Evolutionary conservation across 1,140 invertebrate genomes (phyloP), one percentile per base, ranked within the genome.

Genomic region (Drosophila repleta): DNA sequence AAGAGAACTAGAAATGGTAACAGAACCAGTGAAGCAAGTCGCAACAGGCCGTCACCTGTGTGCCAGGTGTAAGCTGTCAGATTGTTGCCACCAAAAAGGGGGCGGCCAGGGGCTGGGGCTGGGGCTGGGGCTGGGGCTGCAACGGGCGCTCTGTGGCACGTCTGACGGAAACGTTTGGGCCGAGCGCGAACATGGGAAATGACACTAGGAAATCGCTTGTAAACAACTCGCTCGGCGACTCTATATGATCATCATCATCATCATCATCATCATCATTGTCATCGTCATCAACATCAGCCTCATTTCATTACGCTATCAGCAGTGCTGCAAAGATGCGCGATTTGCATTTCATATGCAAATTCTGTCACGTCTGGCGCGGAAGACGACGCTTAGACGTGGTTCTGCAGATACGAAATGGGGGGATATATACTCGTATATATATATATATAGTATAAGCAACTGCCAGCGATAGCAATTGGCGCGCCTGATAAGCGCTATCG

Each of bases 181-280:
- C 62, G 57, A 76, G 53, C 68, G 66, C 52, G 66, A 76, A 72
- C 76, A 76, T 76, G 83, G 79, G 83, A 87, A 87, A 89, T 89
- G 83, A 83, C 83, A 87, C 83, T 87, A 89, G 83, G 83, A 87
- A 87, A 87, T 87, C 79, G 83, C 83, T 88, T 77, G 83, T 87
- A 88, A 88, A 83, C 84, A 79, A 88, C 70, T 75, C 68, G 77
- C 68, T 74, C 72, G 51, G 13, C 43, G 68, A 56, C 56, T 32
- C 41, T 64, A 29, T 29, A 43, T 43, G n/a, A 43, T 43, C 1
- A 18, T 7, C 15, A 57, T 21, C 49, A 65, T 56, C 49, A 71
- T 71, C 52, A 61, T 39, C 48, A 53, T 26, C 55, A 39, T 26
- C 49, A 67, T 51, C 29, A 68, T 39, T 62, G 32, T 37, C 49